Evolutionary conservation across 2,888 invertebrate genomes (phyloP).

Genomic region (Agonum fuliginosum): DNA sequence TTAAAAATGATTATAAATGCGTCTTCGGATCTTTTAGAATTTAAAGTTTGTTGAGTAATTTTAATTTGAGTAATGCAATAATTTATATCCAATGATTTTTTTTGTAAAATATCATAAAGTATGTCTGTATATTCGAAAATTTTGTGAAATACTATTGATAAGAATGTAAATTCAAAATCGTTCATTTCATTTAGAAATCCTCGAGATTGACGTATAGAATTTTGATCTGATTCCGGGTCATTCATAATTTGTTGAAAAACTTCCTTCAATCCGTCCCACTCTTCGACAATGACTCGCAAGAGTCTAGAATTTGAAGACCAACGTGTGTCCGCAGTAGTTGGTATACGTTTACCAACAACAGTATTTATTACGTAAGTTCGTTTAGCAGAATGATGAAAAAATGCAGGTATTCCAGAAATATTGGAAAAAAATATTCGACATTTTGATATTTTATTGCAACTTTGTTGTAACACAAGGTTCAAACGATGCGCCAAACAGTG

Average conservation of each 20-base stretch:
- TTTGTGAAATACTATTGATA: conserved; percentile 61
- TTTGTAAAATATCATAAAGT: conserved; percentile 61
- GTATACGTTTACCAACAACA: conserved; percentile 12
- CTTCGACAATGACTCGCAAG: conserved; percentile 56
- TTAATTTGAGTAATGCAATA: conserved; percentile 61
- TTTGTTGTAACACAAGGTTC: conserved; percentile 62
- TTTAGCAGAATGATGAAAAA: conserved; percentile 62
- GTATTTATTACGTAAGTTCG: conserved; percentile 38
- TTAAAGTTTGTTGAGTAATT: conserved; percentile 37
- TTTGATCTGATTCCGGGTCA: conserved; percentile 59
- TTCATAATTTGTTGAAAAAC: conserved; percentile 61
- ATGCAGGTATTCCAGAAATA: conserved; percentile 61
- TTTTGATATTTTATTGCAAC: conserved; percentile 53
- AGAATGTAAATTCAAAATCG: conserved; percentile 63
- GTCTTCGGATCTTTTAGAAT: conserved; percentile 40
- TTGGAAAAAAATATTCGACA: conserved; percentile 64
- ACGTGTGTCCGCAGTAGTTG: conserved; percentile 44
- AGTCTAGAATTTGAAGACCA: conserved; percentile 62
- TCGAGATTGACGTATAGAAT: conserved; percentile 59
- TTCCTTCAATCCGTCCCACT: conserved; percentile 63
- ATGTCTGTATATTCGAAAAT: conserved; percentile 62
- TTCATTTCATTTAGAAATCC: conserved; percentile 62
- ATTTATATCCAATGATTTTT: conserved; percentile 62
- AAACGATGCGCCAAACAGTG: conserved; percentile 62
- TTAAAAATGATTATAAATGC: neutral